A percentile compares a stretch with the other conserved stretches of the same genome.
These are phyloP conservation scores for Orcinus orca DNA, from an alignment of 2,113 vertebrate genomes.

Conservation along the genomic window DNA sequence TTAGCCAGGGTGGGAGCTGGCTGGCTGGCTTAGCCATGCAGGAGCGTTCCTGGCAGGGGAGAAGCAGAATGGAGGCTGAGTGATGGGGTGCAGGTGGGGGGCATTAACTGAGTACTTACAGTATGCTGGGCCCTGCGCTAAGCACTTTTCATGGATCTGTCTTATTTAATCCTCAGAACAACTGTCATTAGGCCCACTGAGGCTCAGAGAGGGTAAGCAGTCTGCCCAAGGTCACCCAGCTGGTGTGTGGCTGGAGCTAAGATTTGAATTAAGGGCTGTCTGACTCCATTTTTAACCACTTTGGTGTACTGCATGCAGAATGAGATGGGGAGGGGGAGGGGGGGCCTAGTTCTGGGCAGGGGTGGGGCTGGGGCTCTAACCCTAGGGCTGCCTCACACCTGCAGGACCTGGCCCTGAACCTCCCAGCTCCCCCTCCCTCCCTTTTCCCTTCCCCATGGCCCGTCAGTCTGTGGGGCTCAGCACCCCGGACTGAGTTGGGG, in stretches of 20 bases:
- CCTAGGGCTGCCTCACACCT: not conserved
- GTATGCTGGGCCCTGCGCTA: not conserved
- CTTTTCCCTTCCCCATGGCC: not conserved
- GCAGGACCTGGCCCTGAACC: not conserved
- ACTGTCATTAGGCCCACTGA: not conserved
- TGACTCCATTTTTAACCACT: not conserved
- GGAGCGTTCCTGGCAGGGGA: not conserved
- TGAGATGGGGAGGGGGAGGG: not conserved
- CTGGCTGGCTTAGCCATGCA: not conserved
- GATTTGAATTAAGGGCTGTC: not conserved
- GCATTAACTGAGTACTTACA: not conserved
- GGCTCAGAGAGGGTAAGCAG: not conserved
- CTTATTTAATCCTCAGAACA: not conserved
- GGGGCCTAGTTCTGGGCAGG: not conserved
- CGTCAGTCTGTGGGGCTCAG: not conserved
- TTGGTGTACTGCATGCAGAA: not conserved
- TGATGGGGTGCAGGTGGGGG: fast-evolving
- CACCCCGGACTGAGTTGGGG: not conserved
- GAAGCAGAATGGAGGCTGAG: not conserved
- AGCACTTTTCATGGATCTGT: not conserved
- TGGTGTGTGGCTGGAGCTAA: not conserved
- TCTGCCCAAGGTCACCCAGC: not conserved
- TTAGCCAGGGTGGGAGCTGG: not conserved
- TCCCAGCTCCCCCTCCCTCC: not conserved
- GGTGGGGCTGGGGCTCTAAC: not conserved